Conservation (phyloP, 1,140 invertebrate species). For the Tachypleus tridentatus region DNA sequence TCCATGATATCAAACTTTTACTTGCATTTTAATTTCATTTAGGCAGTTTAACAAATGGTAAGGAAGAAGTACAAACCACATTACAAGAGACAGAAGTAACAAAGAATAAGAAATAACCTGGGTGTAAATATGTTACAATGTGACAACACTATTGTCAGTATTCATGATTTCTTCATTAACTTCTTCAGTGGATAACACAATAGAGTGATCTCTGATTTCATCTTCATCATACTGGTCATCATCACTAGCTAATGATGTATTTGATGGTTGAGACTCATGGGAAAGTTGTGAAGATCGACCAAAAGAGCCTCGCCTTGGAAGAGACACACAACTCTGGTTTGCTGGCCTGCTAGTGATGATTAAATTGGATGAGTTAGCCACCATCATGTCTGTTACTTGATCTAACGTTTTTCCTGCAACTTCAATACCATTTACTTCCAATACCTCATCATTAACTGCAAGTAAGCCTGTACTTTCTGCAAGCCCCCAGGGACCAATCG, state of each 20-base stretch:
- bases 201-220: constrained; percentile 60
- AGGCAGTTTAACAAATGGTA: no score
- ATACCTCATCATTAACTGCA: constrained; percentile 96
- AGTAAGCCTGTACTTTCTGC: constrained; percentile 89
- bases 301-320: constrained; percentile 50
- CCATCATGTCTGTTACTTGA: constrained; percentile 99
- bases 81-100: no score
- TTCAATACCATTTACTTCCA: constrained; percentile 99
- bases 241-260: constrained; percentile 27
- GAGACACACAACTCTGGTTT: constrained; percentile 55
- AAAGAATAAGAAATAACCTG: no score
- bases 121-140: constrained; percentile 9
- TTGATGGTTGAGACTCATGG: constrained; percentile 46
- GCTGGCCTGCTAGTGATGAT: constrained; percentile 97
- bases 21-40: no score
- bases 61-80: no score
- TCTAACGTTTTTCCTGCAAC: constrained; percentile 93
- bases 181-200: constrained; percentile 11
- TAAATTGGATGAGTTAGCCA: constrained; percentile 96
- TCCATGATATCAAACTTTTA: no score
- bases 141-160: constrained; percentile 20
- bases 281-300: constrained; percentile 65
- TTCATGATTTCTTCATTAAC: neutral
- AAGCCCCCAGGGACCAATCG: constrained; percentile 51
- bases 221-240: constrained; percentile 38